These are phyloP conservation scores for Entelurus aequoreus DNA, from an alignment of 2,113 vertebrate species.

Conservation along the genomic window DNA sequence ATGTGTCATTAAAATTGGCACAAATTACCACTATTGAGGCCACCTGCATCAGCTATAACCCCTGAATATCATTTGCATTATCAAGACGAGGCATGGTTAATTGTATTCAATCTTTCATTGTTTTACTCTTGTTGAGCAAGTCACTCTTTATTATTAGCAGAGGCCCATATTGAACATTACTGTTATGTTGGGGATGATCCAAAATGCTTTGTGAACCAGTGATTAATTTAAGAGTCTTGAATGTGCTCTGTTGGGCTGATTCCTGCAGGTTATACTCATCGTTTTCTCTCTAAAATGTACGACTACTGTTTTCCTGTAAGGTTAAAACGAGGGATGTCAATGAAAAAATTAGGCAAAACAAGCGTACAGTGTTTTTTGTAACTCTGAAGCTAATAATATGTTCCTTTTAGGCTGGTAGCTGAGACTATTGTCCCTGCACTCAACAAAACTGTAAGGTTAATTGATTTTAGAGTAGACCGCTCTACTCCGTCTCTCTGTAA, in stretches of 20 bases:
- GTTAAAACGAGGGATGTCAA: no score
- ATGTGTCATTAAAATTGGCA: constrained; percentile 73
- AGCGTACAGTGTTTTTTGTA: neutral
- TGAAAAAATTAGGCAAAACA: constrained; percentile 28
- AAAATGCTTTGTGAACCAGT: no score
- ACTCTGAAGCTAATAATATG: constrained; percentile 36
- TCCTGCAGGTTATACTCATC: no score
- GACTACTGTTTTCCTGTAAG: no score
- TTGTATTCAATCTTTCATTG: constrained; percentile 33
- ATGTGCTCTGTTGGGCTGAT: no score
- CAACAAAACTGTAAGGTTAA: constrained; percentile 68
- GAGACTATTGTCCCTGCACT: constrained; percentile 46
- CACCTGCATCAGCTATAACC: constrained; percentile 78
- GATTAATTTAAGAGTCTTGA: no score
- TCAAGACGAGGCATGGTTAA: constrained; percentile 41
- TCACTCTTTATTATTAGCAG: constrained; percentile 4
- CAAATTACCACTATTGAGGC: constrained; percentile 80
- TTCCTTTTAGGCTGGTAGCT: constrained; percentile 45
- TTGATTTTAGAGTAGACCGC: constrained; percentile 67
- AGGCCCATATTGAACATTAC: no score
- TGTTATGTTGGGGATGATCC: no score
- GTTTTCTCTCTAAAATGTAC: no score
- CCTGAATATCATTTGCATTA: constrained; percentile 73
- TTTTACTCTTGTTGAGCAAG: constrained; percentile 8
- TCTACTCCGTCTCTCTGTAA: constrained; percentile 64